Base-by-base conservation (phyloP, 2,888 invertebrate genomes). In the Caradrina clavipalpis region DNA sequence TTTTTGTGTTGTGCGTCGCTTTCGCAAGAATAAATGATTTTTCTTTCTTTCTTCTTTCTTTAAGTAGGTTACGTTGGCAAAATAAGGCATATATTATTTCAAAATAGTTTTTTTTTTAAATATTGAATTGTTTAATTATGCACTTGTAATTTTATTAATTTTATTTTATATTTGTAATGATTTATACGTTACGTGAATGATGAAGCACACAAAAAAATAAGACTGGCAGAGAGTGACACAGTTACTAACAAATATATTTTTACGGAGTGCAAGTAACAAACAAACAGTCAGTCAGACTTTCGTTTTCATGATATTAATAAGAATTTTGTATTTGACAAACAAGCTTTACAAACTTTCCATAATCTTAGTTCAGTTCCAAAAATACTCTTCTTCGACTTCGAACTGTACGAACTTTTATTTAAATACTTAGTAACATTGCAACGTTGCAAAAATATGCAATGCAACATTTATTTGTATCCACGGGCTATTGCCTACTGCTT, bases 361-460 rank as follows among this genome's bases (percentile, higher is more conserved):
- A 22, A 17, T 56, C 39, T 42, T 57, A 11, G 11, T 6, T 35
- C 17, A 22, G 31, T 22, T 15, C 15, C 26, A 15, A 59, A 71
- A 70, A 57, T 50, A 39, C 13, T 42, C n/a, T 58, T 11, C 10
- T 35, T 26, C 55, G 50, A 74, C 50, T 55, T 22, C 7, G 39
- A 17, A 50, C 50, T 56, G n/a, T 53, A 19, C 39, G 8, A 56
- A 60, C 26, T 51, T n/a, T 26, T 11, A 68, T 56, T 22, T 45
- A 59, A 74, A 50, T 42, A 42, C 15, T 42, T 67, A 17, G 7
- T n/a, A 26, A 17, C 51, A 57, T n/a, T 56, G 50, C 11, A 56
- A 51, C 68, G 1, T 68, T 57, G 51, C 31, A 69, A 69, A 76
- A 50, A 69, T 39, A 68, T 68, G 73, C 50, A 68, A 8, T 35